Evolutionary conservation across 2,113 vertebrate species (phyloP).

Genomic region (Saccopteryx leptura): DNA sequence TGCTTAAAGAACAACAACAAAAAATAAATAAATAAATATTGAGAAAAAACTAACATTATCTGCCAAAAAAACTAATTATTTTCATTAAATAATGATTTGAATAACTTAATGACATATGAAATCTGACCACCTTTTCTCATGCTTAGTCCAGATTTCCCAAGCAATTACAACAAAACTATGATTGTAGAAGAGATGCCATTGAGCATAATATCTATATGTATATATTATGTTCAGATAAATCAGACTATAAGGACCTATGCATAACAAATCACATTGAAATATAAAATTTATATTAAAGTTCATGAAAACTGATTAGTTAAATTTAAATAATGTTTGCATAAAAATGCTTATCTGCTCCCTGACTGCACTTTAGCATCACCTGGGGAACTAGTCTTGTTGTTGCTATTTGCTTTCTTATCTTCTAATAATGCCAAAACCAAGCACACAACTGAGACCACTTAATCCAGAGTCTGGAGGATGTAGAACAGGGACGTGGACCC

Average conservation of each 20-base stretch:
- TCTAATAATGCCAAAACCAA: neutral
- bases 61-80: slow-evolving; percentile 50
- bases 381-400: neutral
- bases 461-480: neutral
- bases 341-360: neutral
- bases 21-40: neutral
- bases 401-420: neutral
- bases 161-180: neutral
- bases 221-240: neutral
- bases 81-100: slow-evolving; percentile 60
- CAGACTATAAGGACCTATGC: neutral
- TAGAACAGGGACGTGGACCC: neutral
- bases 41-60: neutral
- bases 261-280: neutral
- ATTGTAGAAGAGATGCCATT: neutral
- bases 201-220: neutral
- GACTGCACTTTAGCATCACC: neutral
- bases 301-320: neutral
- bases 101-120: slow-evolving; percentile 51
- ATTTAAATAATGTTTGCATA: neutral
- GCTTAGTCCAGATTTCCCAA: neutral
- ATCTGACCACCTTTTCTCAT: slow-evolving; percentile 1
- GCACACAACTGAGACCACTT: neutral
- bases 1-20: slow-evolving; percentile 45
- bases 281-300: neutral